Evolutionary conservation across 2,888 invertebrate species (phyloP).

Genomic region (Cyclophora albipunctata): DNA sequence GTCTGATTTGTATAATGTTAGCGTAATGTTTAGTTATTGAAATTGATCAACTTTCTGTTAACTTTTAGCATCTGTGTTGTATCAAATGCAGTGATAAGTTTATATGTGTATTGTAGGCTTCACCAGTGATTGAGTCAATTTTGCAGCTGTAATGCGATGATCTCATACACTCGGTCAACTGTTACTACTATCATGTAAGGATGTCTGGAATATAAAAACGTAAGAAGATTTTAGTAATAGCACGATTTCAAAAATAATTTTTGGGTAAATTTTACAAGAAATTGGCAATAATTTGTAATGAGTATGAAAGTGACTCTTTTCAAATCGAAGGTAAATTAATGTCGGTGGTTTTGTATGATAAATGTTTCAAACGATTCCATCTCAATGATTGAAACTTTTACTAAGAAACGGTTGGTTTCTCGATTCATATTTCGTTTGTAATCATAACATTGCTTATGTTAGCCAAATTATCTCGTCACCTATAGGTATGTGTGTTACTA

Average conservation of each 20-base stretch:
- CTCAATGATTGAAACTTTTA: too few species aligned
- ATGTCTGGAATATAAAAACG: constrained; percentile 25
- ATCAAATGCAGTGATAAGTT: constrained; percentile 37
- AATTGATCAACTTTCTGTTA: constrained; percentile 40
- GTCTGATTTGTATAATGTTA: constrained; percentile 49
- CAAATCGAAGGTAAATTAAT: too few species aligned
- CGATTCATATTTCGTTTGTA: too few species aligned
- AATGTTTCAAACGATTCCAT: too few species aligned
- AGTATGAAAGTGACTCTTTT: too few species aligned
- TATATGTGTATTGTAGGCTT: constrained; percentile 40
- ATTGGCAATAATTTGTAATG: too few species aligned
- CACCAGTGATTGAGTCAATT: constrained; percentile 66
- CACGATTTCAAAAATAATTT: too few species aligned
- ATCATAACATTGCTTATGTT: constrained; percentile 15
- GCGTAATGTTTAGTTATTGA: constrained; percentile 25
- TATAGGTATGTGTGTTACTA: neutral
- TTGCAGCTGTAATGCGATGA: constrained; percentile 56
- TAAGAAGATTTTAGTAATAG: too few species aligned
- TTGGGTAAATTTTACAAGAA: too few species aligned
- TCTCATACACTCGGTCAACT: constrained; percentile 57
- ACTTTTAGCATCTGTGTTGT: constrained; percentile 38
- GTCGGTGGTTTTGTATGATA: too few species aligned
- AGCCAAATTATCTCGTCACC: constrained; percentile 25
- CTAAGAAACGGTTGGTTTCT: too few species aligned
- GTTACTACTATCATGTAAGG: constrained; percentile 45